Evolutionary conservation across 2,888 invertebrate species (phyloP).

Genomic region (Nephrotoma guestfalica): DNA sequence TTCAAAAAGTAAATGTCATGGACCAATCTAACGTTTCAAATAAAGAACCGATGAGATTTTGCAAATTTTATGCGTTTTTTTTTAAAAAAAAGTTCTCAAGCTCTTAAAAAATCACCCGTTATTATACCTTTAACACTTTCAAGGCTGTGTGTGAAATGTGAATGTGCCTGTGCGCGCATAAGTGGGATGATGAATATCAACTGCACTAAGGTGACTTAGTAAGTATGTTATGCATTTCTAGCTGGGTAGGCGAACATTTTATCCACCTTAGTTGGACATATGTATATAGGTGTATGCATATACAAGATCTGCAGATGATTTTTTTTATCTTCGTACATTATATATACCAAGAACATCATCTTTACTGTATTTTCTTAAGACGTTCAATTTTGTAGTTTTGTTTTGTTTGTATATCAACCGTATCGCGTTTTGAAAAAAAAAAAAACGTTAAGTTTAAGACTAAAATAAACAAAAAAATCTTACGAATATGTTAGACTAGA

Average conservation of each 20-base stretch:
- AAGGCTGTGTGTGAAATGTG: not conserved
- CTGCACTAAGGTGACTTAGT: not conserved
- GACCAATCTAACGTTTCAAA: no score
- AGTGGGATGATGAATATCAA: not conserved
- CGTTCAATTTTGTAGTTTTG: not conserved
- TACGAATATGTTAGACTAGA: not conserved
- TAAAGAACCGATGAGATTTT: no score
- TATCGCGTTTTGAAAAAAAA: not conserved
- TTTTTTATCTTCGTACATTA: not conserved
- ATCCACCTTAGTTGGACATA: not conserved
- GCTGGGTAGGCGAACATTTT: not conserved
- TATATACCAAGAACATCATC: not conserved
- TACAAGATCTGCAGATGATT: not conserved
- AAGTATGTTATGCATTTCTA: not conserved
- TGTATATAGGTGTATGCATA: not conserved
- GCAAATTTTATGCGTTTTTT: no score
- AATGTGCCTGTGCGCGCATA: not conserved
- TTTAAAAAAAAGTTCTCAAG: no score
- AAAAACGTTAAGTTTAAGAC: not conserved
- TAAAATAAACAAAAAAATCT: not conserved
- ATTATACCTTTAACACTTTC: not conserved
- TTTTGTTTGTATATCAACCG: not conserved
- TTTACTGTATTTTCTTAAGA: not conserved
- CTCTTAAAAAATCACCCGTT: no score
- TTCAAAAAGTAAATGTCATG: no score